These are phyloP conservation scores for Drosophila kanekoi DNA, from an alignment of 2,888 invertebrate species.

Conservation along the genomic window DNA sequence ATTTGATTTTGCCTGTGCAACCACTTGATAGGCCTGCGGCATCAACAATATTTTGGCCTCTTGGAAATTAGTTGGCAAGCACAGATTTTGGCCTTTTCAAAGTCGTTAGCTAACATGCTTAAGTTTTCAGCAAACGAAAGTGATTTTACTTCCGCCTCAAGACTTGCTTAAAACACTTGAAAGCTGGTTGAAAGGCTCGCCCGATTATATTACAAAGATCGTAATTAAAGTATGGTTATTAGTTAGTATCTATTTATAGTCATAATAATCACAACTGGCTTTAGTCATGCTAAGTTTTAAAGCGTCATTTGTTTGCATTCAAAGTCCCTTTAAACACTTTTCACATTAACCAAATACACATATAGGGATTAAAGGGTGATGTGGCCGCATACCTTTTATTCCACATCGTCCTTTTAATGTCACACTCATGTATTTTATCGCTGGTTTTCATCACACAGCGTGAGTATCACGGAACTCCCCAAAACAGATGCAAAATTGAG, in stretches of 20 bases:
- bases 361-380: neutral
- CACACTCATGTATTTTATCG: neutral
- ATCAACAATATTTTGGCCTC: slow-evolving; percentile 9
- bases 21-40: slow-evolving; percentile 15
- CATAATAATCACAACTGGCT: neutral
- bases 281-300: neutral
- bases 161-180: neutral
- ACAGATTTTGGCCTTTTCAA: slow-evolving; percentile 14
- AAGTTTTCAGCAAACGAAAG: slow-evolving; percentile 9
- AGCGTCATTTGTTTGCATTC: neutral
- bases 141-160: neutral
- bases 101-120: slow-evolving; percentile 6
- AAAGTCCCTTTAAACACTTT: neutral
- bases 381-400: neutral
- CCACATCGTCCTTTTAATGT: neutral
- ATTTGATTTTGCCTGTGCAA: slow-evolving; percentile 33
- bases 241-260: too few species aligned
- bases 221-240: neutral
- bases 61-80: slow-evolving; percentile 19
- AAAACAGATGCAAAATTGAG: slow-evolving; percentile 12
- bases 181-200: neutral
- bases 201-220: neutral
- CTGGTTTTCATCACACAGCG: neutral
- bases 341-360: neutral
- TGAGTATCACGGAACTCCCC: neutral